A percentile compares a stretch with the other conserved stretches of the same genome.
These are phyloP conservation scores for Fundulus diaphanus DNA, from an alignment of 2,797 vertebrate species.

Conservation along the genomic window DNA sequence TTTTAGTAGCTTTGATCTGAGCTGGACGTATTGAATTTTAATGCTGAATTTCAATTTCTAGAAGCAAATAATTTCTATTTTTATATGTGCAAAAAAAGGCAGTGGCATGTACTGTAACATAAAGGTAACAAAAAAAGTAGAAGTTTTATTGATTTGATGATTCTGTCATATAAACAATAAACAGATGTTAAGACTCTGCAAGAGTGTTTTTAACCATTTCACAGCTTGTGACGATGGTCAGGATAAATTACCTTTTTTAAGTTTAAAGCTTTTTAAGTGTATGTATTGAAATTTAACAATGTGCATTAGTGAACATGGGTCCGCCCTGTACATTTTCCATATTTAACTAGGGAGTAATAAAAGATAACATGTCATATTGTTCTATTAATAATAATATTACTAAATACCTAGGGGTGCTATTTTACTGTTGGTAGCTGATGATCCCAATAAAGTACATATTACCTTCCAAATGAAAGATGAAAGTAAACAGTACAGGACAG, in stretches of 20 bases:
- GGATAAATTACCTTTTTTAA: too few relatives aligned
- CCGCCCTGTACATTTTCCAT: too few relatives aligned
- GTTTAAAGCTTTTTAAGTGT: too few relatives aligned
- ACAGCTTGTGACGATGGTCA: too few relatives aligned
- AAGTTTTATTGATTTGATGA: slow-evolving; percentile 51
- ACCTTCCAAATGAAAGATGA: not conserved
- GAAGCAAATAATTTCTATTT: slow-evolving; percentile 81
- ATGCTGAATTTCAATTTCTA: slow-evolving; percentile 74
- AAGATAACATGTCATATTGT: too few relatives aligned
- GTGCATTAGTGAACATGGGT: too few relatives aligned
- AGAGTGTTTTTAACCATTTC: not conserved
- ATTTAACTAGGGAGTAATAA: too few relatives aligned
- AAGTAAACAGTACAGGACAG: not conserved
- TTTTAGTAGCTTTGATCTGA: slow-evolving; percentile 66
- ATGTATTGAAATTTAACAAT: too few relatives aligned
- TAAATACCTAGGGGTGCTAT: too few relatives aligned
- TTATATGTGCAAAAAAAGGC: slow-evolving; percentile 74
- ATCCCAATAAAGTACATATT: too few relatives aligned
- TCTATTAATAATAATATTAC: too few relatives aligned
- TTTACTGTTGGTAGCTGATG: too few relatives aligned
- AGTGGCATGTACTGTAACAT: slow-evolving; percentile 61
- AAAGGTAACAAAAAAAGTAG: slow-evolving; percentile 12
- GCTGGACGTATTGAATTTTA: slow-evolving; percentile 70
- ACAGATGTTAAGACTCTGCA: slow-evolving; percentile 35
- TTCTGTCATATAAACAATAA: slow-evolving; percentile 64